Conservation (phyloP, 1,140 invertebrate genomes). For the Dendrolimus kikuchii region DNA sequence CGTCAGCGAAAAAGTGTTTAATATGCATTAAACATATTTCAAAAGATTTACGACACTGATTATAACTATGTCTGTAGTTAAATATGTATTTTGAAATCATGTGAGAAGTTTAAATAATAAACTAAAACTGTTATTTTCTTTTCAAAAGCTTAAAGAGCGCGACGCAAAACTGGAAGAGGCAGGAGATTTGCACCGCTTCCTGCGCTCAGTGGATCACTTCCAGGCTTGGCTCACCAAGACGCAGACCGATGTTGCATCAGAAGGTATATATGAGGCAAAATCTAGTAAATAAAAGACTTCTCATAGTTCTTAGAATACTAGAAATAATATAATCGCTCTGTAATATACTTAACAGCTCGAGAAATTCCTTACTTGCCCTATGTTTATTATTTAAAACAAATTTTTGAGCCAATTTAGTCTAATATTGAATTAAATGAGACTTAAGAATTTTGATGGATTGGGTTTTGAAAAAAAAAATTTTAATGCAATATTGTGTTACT, state of each 20-base stretch:
- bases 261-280: slow-evolving; percentile 72
- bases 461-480: too few species aligned
- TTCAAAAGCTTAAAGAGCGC: slow-evolving; percentile 89
- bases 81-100: too few species aligned
- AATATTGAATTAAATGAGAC: too few species aligned
- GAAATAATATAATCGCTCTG: neutral
- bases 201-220: slow-evolving; percentile 99
- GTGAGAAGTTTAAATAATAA: too few species aligned
- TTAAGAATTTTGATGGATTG: too few species aligned
- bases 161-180: slow-evolving; percentile 99
- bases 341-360: too few species aligned
- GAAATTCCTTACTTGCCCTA: neutral
- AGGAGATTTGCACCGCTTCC: slow-evolving; percentile 97
- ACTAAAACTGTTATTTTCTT: neutral
- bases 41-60: too few species aligned
- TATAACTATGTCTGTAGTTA: too few species aligned
- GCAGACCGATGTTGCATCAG: slow-evolving; percentile 97
- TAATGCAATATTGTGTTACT: too few species aligned
- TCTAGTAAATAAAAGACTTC: too few species aligned
- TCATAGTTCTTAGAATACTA: neutral
- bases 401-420: neutral
- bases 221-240: slow-evolving; percentile 99
- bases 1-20: too few species aligned
- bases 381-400: neutral
- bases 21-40: too few species aligned